Conservation (phyloP, 2,113 vertebrate genomes). For the Osmerus mordax region DNA sequence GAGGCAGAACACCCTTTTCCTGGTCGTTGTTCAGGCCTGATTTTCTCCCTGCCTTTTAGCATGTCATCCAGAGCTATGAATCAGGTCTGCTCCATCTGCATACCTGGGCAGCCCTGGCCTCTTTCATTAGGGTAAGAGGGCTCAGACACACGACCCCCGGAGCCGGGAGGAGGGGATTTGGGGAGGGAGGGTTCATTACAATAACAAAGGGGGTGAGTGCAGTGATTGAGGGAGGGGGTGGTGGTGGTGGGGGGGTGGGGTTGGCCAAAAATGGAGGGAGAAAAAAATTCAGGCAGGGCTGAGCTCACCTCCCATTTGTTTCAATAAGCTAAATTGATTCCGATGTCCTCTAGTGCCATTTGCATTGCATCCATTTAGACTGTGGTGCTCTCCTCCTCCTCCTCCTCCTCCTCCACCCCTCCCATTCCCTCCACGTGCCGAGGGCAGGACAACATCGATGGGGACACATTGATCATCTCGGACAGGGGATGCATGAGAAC, state of each 20-base stretch:
- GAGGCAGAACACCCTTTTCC: neutral
- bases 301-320: slow-evolving; percentile 71
- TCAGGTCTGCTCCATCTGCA: slow-evolving; percentile 54
- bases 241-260: slow-evolving; percentile 54
- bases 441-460: slow-evolving; percentile 54
- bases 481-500: slow-evolving; percentile 35
- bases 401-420: slow-evolving; percentile 17
- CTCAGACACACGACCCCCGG: slow-evolving; percentile 28
- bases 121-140: slow-evolving; percentile 75
- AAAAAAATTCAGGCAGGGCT: slow-evolving; percentile 51
- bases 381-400: slow-evolving; percentile 44
- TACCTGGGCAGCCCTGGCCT: slow-evolving; percentile 55
- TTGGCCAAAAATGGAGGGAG: slow-evolving; percentile 68
- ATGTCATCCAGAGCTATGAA: slow-evolving; percentile 65
- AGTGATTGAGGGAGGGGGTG: slow-evolving; percentile 31
- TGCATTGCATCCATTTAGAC: slow-evolving; percentile 71
- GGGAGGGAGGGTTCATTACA: slow-evolving; percentile 68
- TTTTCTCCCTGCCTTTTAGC: slow-evolving; percentile 54
- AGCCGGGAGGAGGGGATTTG: slow-evolving; percentile 52
- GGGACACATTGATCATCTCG: slow-evolving; percentile 59
- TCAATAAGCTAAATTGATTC: slow-evolving; percentile 78
- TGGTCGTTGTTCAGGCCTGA: slow-evolving; percentile 28
- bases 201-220: slow-evolving; percentile 60
- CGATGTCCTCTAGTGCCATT: slow-evolving; percentile 69
- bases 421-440: slow-evolving; percentile 51